phyloP scores from a whole-genome alignment of 2,888 invertebrate genomes.

The Seira musarum region DNA sequence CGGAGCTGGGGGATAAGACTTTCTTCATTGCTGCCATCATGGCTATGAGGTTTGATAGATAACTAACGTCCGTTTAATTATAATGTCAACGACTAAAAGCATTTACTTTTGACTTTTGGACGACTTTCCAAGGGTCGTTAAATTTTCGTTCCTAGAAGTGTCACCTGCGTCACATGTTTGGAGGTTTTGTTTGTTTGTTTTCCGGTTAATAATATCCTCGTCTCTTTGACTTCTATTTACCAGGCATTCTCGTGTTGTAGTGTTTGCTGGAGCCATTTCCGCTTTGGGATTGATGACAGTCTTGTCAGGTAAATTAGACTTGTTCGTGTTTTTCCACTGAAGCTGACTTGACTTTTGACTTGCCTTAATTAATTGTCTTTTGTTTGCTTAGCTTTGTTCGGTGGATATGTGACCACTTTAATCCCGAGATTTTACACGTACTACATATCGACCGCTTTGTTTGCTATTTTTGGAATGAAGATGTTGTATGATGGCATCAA shows the following conservation, averaged over 20 bases:
- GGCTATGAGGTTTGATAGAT: too few relatives aligned
- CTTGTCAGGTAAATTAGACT: slow-evolving; percentile 88
- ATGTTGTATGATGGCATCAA: slow-evolving; percentile 97
- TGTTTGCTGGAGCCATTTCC: slow-evolving; percentile 93
- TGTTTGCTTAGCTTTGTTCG: slow-evolving; percentile 83
- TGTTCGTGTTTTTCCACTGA: too few relatives aligned
- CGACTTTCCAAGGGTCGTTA: too few relatives aligned
- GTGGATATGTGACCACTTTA: slow-evolving; percentile 89
- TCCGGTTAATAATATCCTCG: too few relatives aligned
- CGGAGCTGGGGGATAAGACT: slow-evolving; percentile 98
- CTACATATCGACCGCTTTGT: slow-evolving; percentile 94
- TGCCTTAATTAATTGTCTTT: background rate
- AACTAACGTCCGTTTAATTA: too few relatives aligned
- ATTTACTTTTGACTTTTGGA: too few relatives aligned
- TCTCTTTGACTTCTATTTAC: too few relatives aligned
- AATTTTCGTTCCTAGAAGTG: too few relatives aligned
- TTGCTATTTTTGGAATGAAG: slow-evolving; percentile 97
- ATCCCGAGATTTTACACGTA: slow-evolving; percentile 95
- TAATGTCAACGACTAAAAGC: too few relatives aligned
- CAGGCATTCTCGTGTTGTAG: slow-evolving; percentile 91
- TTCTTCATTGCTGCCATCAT: slow-evolving; percentile 99
- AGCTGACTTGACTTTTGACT: background rate
- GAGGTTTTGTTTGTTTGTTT: too few relatives aligned
- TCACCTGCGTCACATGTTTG: too few relatives aligned
- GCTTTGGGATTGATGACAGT: slow-evolving; percentile 96